Base-by-base conservation (phyloP, 2,113 vertebrate genomes). In the Burhinus bistriatus region DNA sequence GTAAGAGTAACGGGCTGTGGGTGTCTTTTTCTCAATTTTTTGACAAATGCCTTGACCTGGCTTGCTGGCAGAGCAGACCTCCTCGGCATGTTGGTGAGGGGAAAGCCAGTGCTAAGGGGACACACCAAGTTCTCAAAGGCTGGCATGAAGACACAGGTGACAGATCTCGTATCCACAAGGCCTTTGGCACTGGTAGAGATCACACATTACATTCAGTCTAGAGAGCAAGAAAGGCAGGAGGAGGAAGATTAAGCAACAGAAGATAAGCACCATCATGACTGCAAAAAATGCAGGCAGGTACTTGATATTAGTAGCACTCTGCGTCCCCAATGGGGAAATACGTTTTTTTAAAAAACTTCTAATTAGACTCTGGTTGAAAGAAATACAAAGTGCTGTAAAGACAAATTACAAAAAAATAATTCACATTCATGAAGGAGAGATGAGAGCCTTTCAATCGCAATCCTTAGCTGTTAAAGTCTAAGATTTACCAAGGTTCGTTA, bases 1-100 rank as follows among this genome's bases (percentile, higher is more conserved):
- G 1, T 14, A 38, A 36, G 9, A 61, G 34, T 7, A 64, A 32
- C 0, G 4, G 7, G 75, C 15, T 54, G 9, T 1, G 12, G 25
- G 17, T 7, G 7, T 11, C 18, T 20, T n/a, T 25, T 20, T 17
- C 40, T 49, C 25, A 15, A 3, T 36, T 69, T 77, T 9, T 75
- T 54, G 68, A 30, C 40, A 30, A 72, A 51, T 11, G 6, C 17
- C n/a, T 85, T 44, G 15, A 69, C 22, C 6, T 14, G 21, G 4
- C 20, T 38, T 9, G 25, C 15, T 47, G 47, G 66, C 47, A 45
- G 32, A 54, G 58, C 40, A 40, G 15, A 55, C 27, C 38, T 69
- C 29, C 61, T 71, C 1, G 3, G 52, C 12, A 2, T 1, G 34
- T 15, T 45, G 64, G 21, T 18, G 49, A 34, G 15, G 14, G 26